These are phyloP conservation scores for Carabus problematicus DNA, from an alignment of 2,888 invertebrate genomes.

Conservation along the genomic window DNA sequence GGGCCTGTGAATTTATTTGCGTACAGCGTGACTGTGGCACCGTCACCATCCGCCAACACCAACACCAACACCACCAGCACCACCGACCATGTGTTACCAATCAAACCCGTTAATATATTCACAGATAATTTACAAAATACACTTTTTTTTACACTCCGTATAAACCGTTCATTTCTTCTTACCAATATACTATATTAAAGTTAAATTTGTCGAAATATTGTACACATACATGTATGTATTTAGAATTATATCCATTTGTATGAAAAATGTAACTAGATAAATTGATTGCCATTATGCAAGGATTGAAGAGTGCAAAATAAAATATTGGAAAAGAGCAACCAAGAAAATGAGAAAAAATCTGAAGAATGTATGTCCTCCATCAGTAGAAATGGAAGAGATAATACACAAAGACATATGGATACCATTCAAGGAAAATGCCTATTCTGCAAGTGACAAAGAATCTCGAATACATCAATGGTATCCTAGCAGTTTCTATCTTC, in stretches of 20 bases:
- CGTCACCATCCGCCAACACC: constrained; percentile 21
- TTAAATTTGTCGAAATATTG: no score
- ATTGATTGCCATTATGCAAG: no score
- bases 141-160: constrained; percentile 1
- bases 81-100: constrained; percentile 27
- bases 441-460: constrained; percentile 38
- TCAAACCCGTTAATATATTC: constrained; percentile 26
- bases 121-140: constrained; percentile 19
- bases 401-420: constrained; percentile 36
- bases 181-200: no score
- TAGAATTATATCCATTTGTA: no score
- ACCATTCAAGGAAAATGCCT: constrained; percentile 36
- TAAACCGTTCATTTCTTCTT: no score
- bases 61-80: constrained; percentile 10
- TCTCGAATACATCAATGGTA: constrained; percentile 34
- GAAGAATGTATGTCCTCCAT: constrained; percentile 31
- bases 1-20: no score
- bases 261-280: no score
- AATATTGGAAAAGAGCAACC: constrained; percentile 23
- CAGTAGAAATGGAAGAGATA: constrained; percentile 33
- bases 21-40: no score
- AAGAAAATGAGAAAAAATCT: constrained; percentile 29
- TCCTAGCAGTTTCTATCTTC: no score
- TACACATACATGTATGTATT: no score
- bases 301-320: constrained; percentile 21